Percentiles rank a stretch among this genome's conserved stretches.
Conservation (phyloP, 53 echinoderm and acorn worm genomes). For the Echinometra lucunter region DNA sequence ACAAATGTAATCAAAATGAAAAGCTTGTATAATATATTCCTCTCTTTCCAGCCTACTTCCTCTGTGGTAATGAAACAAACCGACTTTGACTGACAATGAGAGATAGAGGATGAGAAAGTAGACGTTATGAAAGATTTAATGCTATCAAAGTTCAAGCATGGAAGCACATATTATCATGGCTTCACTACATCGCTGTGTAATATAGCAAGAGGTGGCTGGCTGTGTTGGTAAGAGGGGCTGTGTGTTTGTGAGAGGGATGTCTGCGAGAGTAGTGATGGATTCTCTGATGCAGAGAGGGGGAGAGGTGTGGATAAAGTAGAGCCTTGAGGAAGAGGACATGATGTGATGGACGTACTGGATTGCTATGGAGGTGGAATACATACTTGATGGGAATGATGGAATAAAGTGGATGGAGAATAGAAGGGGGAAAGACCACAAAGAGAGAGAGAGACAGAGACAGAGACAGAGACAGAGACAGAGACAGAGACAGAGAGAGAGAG, state of each 20-base stretch:
- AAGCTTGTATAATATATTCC: not conserved
- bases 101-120: not conserved
- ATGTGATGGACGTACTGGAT: not conserved
- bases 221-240: not conserved
- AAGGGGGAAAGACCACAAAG: not conserved
- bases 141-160: constrained; percentile 31
- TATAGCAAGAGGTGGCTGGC: not conserved
- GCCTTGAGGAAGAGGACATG: not conserved
- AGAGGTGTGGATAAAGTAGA: not conserved
- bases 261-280: not conserved
- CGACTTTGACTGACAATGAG: not conserved
- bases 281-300: not conserved
- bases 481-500: not conserved
- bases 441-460: not conserved
- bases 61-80: not conserved
- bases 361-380: not conserved
- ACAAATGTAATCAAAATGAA: not conserved
- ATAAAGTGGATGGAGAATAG: not conserved
- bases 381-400: not conserved
- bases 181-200: not conserved
- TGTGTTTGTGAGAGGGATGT: not conserved
- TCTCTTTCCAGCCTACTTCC: not conserved
- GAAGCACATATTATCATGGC: constrained; percentile 10
- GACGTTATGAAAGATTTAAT: constrained; percentile 8
- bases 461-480: not conserved